phyloP scores from a whole-genome alignment of 2,113 vertebrate genomes.

The Capra hircus region DNA sequence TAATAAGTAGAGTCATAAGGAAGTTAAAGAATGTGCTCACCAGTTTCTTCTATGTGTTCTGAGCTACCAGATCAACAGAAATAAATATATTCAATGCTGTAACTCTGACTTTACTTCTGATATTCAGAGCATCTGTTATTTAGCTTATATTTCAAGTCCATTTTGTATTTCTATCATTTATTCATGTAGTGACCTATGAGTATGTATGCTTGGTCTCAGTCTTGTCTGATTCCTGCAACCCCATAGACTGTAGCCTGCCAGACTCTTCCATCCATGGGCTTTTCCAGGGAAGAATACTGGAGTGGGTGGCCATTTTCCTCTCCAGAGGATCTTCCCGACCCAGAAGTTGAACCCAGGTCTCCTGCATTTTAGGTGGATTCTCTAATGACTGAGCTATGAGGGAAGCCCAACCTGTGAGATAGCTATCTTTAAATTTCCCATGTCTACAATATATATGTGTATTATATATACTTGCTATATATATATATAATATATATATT shows the following conservation, averaged over 20 bases:
- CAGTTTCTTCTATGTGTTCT: neutral
- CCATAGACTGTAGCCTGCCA: neutral
- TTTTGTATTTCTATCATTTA: neutral
- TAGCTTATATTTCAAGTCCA: neutral
- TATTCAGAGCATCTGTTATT: neutral
- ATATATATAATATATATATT: no score
- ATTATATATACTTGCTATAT: no score
- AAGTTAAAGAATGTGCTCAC: neutral
- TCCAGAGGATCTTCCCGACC: rapidly evolving
- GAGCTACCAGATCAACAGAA: neutral
- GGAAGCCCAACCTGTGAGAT: neutral
- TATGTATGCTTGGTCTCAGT: neutral
- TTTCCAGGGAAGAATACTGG: neutral
- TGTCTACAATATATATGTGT: neutral
- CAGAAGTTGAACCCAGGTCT: neutral
- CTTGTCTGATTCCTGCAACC: rapidly evolving
- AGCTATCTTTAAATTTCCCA: neutral
- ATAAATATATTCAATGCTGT: neutral
- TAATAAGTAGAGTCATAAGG: neutral
- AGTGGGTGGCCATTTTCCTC: neutral
- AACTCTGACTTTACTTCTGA: neutral
- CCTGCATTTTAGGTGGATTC: neutral
- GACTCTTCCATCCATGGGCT: neutral
- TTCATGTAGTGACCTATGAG: neutral
- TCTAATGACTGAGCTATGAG: neutral